Evolutionary conservation across 2,797 vertebrate species (phyloP).

Genomic region (Rhinella marina): DNA sequence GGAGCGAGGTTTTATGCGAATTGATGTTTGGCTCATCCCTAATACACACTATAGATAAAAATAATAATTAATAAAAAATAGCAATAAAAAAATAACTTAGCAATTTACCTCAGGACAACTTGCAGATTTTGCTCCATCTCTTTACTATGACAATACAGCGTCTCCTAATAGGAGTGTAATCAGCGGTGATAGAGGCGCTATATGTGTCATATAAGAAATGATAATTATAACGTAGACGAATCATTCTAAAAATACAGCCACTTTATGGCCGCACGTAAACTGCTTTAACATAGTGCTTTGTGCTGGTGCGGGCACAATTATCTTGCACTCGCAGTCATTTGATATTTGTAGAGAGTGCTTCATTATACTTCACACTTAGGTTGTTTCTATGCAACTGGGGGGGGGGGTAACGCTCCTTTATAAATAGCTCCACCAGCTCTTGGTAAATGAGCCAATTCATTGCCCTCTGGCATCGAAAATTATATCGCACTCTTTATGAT

Average conservation of each 20-base stretch:
- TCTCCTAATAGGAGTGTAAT: background rate
- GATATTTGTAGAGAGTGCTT: conserved; percentile 14
- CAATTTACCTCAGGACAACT: background rate
- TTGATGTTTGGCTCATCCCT: too few species aligned
- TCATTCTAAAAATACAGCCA: conserved; percentile 27
- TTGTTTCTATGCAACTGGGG: conserved; percentile 32
- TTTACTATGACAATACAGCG: background rate
- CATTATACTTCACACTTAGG: conserved; percentile 35
- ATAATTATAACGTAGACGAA: conserved; percentile 17
- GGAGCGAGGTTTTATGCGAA: too few species aligned
- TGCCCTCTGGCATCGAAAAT: conserved; percentile 26
- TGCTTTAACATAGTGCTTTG: background rate
- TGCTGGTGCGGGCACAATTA: conserved; percentile 23
- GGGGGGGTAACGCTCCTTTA: conserved; percentile 28
- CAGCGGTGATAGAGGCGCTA: background rate
- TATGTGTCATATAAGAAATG: background rate
- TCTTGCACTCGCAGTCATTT: conserved; percentile 39
- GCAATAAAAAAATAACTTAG: background rate
- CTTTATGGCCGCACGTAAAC: background rate
- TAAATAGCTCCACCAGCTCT: conserved; percentile 29
- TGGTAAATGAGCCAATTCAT: conserved; percentile 50
- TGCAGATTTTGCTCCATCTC: too few species aligned
- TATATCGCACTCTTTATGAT: background rate
- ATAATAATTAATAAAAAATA: background rate
- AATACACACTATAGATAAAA: background rate